Conservation (phyloP, 1,140 invertebrate species). For the Tetragnatha versicolor region DNA sequence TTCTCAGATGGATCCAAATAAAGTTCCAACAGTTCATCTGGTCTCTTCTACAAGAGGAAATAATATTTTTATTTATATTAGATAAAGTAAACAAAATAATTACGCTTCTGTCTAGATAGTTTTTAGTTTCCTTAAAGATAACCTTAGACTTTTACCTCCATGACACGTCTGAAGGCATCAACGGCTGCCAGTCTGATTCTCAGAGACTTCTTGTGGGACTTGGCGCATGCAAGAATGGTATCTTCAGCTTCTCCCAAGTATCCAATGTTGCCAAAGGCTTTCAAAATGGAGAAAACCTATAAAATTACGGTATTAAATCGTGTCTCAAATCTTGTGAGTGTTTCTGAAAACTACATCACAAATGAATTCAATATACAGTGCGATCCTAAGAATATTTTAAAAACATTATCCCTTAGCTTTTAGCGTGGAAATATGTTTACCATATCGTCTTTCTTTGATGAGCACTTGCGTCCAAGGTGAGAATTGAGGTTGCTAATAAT, state of each 20-base stretch:
- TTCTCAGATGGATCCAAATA: background rate
- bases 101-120: no score
- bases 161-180: conserved; percentile 76
- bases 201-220: conserved; percentile 71
- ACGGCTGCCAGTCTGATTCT: conserved; percentile 81
- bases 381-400: no score
- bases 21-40: background rate
- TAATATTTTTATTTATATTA: background rate
- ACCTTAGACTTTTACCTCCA: conserved; percentile 69
- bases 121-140: background rate
- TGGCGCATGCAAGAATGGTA: conserved; percentile 73
- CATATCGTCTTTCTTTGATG: background rate
- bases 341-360: no score
- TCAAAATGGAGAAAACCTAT: conserved; percentile 74
- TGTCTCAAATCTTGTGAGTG: no score
- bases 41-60: conserved; percentile 1
- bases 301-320: no score
- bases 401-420: no score
- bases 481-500: background rate
- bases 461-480: background rate
- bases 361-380: no score
- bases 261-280: conserved; percentile 82
- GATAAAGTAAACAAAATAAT: no score
- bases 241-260: conserved; percentile 71
- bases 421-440: no score